These are phyloP conservation scores for Pristionchus mayeri DNA, from an alignment of 2,888 invertebrate genomes.

Conservation along the genomic window DNA sequence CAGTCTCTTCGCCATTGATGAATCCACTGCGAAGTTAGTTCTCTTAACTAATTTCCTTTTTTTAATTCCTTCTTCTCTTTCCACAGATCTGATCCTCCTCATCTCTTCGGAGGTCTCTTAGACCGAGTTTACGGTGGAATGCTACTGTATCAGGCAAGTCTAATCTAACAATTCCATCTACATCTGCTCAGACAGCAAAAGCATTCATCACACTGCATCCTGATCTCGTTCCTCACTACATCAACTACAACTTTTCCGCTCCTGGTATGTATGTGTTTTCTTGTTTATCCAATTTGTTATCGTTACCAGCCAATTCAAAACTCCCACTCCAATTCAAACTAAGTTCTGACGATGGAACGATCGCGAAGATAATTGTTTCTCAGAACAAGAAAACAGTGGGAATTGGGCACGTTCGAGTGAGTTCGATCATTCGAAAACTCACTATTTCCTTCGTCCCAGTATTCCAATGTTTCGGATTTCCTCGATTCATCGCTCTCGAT, in stretches of 20 bases:
- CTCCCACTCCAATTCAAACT: background rate
- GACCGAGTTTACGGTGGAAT: background rate
- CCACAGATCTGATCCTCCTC: background rate
- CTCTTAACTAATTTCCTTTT: background rate
- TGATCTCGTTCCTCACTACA: background rate
- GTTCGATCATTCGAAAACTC: too few relatives aligned
- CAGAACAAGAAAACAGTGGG: background rate
- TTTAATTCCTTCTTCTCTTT: background rate
- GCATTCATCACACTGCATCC: background rate
- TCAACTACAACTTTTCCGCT: background rate
- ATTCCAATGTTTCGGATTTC: background rate
- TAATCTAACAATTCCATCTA: background rate
- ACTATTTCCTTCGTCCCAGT: background rate
- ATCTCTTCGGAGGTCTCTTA: background rate
- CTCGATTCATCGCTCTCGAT: background rate
- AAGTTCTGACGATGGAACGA: background rate
- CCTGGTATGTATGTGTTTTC: background rate
- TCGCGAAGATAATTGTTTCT: background rate
- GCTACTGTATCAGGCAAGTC: background rate
- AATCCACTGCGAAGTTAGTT: background rate
- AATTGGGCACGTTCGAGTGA: background rate
- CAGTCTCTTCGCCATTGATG: background rate
- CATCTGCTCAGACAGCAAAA: background rate
- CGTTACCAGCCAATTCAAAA: background rate
- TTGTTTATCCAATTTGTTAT: background rate